Base-by-base conservation (phyloP, 1,140 invertebrate species). In the Heterodera schachtii region DNA sequence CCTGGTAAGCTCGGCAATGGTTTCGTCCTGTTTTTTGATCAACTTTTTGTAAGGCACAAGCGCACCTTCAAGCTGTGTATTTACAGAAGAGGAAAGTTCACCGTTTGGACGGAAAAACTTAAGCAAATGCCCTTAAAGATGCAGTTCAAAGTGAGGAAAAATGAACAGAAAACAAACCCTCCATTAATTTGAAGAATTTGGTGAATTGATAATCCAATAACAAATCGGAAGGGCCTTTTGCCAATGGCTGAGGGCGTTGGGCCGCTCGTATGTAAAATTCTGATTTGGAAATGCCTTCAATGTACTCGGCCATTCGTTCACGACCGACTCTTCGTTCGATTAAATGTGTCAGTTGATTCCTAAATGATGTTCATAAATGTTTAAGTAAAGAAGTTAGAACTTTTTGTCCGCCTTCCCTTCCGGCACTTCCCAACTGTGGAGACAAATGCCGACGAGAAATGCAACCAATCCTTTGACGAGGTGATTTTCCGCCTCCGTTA, bases 381-480 rank as follows among this genome's bases (percentile, higher is more conserved):
- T 75, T 3, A 52, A 47, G 41, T 44, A 57, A 3, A 21, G 11
- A 64, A 21, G 5, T 41, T 11, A 73, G n/a, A 60, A 86, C 85
- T 87, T 85, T 75, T 73, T 43, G 13, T 82, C 84, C 4, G 84
- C 57, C 46, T 81, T 79, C 21, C 47, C 77, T 47, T 85, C 80
- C 7, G 52, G 57, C 86, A 96, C 94, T 88, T 98, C 95, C 90
- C 98, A 98, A 90, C 94, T 97, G 82, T 95, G 93, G 73, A 98
- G 93, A 90, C 95, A 97, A 70, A 98, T 92, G 3, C 95, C 96
- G 85, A 99, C 93, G 6, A 98, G 91, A 90, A 98, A 96, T 3
- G 97, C 95, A 90, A 95, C 96, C 79, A 98, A 91, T 73, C 96
- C 96, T 90, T 95, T 94, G 21, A 97, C 92, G 70, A 98, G 95